Base-by-base conservation (phyloP, 2,888 invertebrate species). In the Cryptophagus acutangulus region DNA sequence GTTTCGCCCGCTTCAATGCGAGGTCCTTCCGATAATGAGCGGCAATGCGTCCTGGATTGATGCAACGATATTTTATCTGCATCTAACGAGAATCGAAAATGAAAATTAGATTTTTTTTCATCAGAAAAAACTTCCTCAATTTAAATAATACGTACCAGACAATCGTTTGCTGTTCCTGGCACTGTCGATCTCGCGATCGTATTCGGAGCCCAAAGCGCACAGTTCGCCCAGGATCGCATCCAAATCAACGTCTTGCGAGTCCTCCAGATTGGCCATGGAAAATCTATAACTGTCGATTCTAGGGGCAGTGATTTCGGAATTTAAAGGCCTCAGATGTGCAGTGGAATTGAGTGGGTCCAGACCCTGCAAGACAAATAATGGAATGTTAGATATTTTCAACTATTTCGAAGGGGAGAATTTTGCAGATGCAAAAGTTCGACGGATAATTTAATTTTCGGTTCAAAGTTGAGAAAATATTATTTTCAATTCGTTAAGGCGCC, bases 161-260 rank as follows among this genome's bases (percentile, higher is more conserved):
- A 65, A 59, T 37, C 68, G 58, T 54, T 69, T 70, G 46, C 54
- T 66, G 41, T 69, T 66, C 36, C 66, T 59, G 6, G 66, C 69
- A 28, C 67, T 63, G 16, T 66, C 67, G 43, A 71, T 70, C 62
- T 79, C 79, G 47, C 76, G 74, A 51, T 79, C 78, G 55, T 76
- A 79, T 50, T 78, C 77, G 2, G 75, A 74, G 70, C 94, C 96
- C 54, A 97, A 77, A 36, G 94, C 91, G 69, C 91, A 92, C 38
- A 97, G 77, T 68, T 97, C 96, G 25, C 93, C 94, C 44, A 97
- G 78, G 58, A 97, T 94, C 41, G 94, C 94, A 70, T 97, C 96
- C 67, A 97, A 75, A 72, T 97, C 96, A 36, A 93, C 89, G 71
- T 96, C 95, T 66, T 92, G 92, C 14, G 91, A 89, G 71, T 95